Conservation (phyloP, 2,888 invertebrate species). For the Himalopsyche japonica region DNA sequence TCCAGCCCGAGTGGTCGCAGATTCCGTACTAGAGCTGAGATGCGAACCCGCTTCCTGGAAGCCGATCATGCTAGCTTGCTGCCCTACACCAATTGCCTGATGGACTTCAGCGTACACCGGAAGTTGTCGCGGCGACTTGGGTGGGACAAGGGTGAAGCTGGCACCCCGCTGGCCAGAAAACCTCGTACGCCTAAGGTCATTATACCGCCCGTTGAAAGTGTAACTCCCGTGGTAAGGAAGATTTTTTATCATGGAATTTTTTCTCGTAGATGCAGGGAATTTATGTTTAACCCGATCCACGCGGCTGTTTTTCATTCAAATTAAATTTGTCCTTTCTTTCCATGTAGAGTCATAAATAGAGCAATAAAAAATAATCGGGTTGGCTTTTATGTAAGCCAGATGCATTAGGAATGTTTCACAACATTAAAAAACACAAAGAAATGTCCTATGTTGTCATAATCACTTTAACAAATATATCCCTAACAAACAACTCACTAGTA, state of each 20-base stretch:
- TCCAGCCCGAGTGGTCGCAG: conserved; percentile 52
- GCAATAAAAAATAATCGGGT: too few relatives aligned
- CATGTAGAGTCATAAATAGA: too few relatives aligned
- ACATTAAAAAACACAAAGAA: too few relatives aligned
- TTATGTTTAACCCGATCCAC: too few relatives aligned
- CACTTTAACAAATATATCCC: too few relatives aligned
- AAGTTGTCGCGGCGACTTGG: conserved; percentile 55
- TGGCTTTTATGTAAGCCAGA: too few relatives aligned
- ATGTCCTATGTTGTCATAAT: too few relatives aligned
- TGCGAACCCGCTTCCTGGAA: conserved; percentile 50
- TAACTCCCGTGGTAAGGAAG: conserved; percentile 23
- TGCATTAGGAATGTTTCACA: too few relatives aligned
- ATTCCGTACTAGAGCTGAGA: conserved; percentile 55
- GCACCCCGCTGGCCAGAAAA: conserved; percentile 27
- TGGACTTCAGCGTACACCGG: conserved; percentile 56
- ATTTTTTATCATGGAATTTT: neutral
- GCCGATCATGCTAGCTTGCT: conserved; percentile 42
- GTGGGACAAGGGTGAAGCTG: conserved; percentile 47
- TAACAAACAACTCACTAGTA: too few relatives aligned
- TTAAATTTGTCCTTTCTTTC: too few relatives aligned
- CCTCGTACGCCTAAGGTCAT: neutral
- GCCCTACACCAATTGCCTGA: conserved; percentile 48
- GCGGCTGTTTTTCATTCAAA: too few relatives aligned
- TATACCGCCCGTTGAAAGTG: neutral
- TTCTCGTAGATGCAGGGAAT: too few relatives aligned